A percentile compares a stretch with the other conserved stretches of the same genome.
Conservation (phyloP, 1,140 invertebrate genomes). For the Periplaneta americana region DNA sequence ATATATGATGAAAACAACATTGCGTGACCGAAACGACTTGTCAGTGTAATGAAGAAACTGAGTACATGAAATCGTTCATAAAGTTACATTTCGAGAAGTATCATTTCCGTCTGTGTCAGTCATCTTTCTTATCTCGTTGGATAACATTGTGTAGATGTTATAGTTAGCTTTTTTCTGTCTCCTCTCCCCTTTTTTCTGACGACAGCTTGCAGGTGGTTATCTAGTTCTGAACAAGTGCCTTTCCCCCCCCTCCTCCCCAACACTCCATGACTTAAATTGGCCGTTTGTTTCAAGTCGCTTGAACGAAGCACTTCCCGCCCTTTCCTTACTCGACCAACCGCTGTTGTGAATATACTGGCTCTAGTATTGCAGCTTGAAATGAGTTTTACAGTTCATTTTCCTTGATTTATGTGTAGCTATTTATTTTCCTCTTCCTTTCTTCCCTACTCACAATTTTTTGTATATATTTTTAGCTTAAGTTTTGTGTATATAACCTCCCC, state of each 20-base stretch:
- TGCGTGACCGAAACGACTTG: neutral
- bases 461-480: neutral
- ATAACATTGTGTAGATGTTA: neutral
- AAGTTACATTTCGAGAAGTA: neutral
- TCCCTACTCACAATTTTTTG: neutral
- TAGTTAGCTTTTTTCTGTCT: no score
- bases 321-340: neutral
- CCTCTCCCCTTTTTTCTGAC: neutral
- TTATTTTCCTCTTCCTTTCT: neutral
- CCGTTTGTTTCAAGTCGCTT: neutral
- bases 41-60: neutral
- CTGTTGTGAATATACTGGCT: no score
- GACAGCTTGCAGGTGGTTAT: neutral
- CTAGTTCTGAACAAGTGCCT: neutral
- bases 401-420: neutral
- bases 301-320: neutral
- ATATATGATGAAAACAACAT: neutral
- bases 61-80: neutral
- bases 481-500: neutral
- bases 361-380: neutral
- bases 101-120: neutral
- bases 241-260: neutral
- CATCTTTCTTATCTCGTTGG: neutral
- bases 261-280: neutral
- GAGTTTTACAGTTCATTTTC: neutral